phyloP scores from a whole-genome alignment of 2,113 vertebrate genomes.

The Panurus biarmicus region DNA sequence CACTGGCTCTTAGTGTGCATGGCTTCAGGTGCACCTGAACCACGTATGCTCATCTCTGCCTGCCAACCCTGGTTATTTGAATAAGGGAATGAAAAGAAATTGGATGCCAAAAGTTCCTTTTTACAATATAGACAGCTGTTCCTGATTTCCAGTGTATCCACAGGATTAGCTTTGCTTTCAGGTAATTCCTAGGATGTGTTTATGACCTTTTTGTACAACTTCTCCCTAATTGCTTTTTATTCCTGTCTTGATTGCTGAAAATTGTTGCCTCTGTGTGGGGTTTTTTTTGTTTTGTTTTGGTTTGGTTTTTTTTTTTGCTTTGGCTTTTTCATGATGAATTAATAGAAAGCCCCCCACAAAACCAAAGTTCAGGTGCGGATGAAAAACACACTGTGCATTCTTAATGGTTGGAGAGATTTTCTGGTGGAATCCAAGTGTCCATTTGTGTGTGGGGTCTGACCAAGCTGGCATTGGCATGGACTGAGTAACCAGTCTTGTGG shows the following conservation, averaged over 20 bases:
- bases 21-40: background rate
- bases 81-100: background rate
- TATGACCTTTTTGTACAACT: background rate
- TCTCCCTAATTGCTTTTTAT: background rate
- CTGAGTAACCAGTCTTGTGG: background rate
- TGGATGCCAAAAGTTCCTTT: background rate
- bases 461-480: background rate
- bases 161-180: background rate
- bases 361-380: background rate
- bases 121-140: background rate
- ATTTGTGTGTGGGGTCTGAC: background rate
- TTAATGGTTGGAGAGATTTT: background rate
- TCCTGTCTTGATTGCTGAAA: background rate
- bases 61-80: background rate
- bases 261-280: background rate
- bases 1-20: fast-evolving
- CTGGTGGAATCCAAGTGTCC: background rate
- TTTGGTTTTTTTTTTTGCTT: background rate
- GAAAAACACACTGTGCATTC: background rate
- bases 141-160: background rate
- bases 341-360: background rate
- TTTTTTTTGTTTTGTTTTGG: background rate
- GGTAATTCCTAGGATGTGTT: background rate
- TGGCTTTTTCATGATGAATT: background rate
- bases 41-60: background rate